Evolutionary conservation across 2,888 invertebrate genomes (phyloP).

Genomic region (Drosophila kuntzei): DNA sequence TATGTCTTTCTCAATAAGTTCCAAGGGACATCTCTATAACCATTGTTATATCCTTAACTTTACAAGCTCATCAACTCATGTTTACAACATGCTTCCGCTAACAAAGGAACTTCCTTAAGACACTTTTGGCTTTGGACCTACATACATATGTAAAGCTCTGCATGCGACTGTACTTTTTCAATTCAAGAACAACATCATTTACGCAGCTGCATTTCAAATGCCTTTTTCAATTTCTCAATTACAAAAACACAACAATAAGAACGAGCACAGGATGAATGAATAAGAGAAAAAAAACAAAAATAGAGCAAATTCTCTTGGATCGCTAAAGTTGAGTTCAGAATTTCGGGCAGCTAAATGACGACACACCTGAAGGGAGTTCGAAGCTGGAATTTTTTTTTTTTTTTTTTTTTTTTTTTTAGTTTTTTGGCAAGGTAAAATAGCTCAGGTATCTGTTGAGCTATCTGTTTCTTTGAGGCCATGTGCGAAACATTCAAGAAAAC

Average conservation of each 20-base stretch:
- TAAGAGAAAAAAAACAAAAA: slow-evolving; percentile 38
- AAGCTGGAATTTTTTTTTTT: slow-evolving; percentile 21
- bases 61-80: neutral
- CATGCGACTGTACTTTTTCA: slow-evolving; percentile 45
- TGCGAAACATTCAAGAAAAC: slow-evolving; percentile 59
- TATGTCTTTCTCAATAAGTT: neutral
- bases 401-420: slow-evolving; percentile 7
- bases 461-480: slow-evolving; percentile 56
- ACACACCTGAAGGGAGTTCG: slow-evolving; percentile 54
- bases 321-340: slow-evolving; percentile 28
- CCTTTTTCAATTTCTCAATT: slow-evolving; percentile 67
- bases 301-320: slow-evolving; percentile 64
- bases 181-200: slow-evolving; percentile 43
- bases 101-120: slow-evolving; percentile 2
- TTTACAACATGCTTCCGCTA: slow-evolving; percentile 21
- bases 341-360: slow-evolving; percentile 37
- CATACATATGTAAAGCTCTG: slow-evolving; percentile 46
- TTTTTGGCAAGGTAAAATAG: slow-evolving; percentile 59
- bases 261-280: slow-evolving; percentile 15
- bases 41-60: neutral
- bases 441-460: slow-evolving; percentile 75
- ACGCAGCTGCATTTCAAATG: slow-evolving; percentile 76
- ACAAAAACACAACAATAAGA: slow-evolving; percentile 55
- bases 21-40: neutral
- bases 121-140: neutral